phyloP scores from a whole-genome alignment of 1,140 invertebrate species.

The Onthophagus taurus region DNA sequence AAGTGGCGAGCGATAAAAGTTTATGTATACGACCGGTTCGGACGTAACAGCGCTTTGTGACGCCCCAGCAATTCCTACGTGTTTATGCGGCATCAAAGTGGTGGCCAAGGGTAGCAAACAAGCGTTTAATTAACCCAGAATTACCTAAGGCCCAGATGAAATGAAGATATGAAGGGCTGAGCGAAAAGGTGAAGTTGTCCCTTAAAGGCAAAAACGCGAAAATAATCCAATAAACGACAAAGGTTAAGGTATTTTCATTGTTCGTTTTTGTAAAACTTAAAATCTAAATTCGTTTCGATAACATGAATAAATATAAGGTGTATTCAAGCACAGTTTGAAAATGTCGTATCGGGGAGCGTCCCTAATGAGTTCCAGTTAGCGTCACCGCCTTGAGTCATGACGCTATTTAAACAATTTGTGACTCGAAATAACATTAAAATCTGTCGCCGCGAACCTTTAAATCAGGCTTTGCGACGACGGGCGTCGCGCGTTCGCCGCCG shows the following conservation, averaged over 20 bases:
- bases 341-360: slow-evolving; percentile 23
- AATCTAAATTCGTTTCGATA: slow-evolving; percentile 35
- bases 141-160: no score
- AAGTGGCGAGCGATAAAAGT: slow-evolving; percentile 33
- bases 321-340: slow-evolving; percentile 27
- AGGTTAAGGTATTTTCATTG: no score
- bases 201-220: no score
- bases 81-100: slow-evolving; percentile 22
- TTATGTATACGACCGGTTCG: slow-evolving; percentile 33
- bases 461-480: slow-evolving; percentile 39
- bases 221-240: no score
- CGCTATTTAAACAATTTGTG: slow-evolving; percentile 46
- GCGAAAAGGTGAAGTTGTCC: no score
- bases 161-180: no score
- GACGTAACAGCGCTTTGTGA: slow-evolving; percentile 19
- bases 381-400: slow-evolving; percentile 41
- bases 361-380: slow-evolving; percentile 44
- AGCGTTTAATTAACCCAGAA: slow-evolving; percentile 19
- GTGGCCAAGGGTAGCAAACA: slow-evolving; percentile 12
- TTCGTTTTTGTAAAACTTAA: no score
- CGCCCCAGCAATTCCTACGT: slow-evolving; percentile 18
- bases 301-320: slow-evolving; percentile 39
- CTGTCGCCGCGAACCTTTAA: slow-evolving; percentile 38
- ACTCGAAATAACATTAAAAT: slow-evolving; percentile 46
- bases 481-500: slow-evolving; percentile 6